These are phyloP conservation scores for Anabas testudineus DNA, from an alignment of 2,797 vertebrate species.

Conservation along the genomic window DNA sequence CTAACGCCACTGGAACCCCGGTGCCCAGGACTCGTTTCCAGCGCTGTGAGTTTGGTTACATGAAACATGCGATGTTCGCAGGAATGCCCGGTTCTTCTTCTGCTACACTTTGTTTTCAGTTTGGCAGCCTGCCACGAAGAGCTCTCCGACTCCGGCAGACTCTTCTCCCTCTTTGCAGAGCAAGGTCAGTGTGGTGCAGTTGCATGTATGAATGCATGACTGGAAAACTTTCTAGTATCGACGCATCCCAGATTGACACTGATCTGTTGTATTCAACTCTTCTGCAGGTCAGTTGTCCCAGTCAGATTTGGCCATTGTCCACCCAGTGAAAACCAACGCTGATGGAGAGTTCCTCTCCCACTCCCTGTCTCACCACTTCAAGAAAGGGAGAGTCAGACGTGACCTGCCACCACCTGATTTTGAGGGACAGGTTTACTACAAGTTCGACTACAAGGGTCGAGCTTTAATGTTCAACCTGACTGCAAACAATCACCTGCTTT, in stretches of 20 bases:
- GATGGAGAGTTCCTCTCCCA: conserved; percentile 90
- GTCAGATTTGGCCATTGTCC: conserved; percentile 85
- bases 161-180: conserved; percentile 82
- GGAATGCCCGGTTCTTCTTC: conserved; percentile 82
- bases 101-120: conserved; percentile 83
- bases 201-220: conserved; percentile 5
- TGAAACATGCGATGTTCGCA: conserved; percentile 89
- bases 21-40: conserved; percentile 57
- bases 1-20: conserved; percentile 61
- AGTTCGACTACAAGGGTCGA: conserved; percentile 82
- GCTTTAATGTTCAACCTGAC: conserved; percentile 90
- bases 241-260: accelerated
- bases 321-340: conserved; percentile 86
- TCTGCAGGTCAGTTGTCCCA: conserved; percentile 79
- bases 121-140: conserved; percentile 81
- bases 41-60: conserved; percentile 62
- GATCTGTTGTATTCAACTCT: conserved; percentile 2
- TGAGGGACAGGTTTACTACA: conserved; percentile 86
- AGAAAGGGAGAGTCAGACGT: conserved; percentile 80
- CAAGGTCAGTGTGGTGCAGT: conserved; percentile 88
- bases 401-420: conserved; percentile 58
- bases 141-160: conserved; percentile 69
- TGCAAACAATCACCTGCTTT: conserved; percentile 84
- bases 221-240: neutral
- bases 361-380: conserved; percentile 81